These are phyloP conservation scores for Dasyprocta punctata DNA, from an alignment of 2,113 vertebrate species.

Conservation along the genomic window DNA sequence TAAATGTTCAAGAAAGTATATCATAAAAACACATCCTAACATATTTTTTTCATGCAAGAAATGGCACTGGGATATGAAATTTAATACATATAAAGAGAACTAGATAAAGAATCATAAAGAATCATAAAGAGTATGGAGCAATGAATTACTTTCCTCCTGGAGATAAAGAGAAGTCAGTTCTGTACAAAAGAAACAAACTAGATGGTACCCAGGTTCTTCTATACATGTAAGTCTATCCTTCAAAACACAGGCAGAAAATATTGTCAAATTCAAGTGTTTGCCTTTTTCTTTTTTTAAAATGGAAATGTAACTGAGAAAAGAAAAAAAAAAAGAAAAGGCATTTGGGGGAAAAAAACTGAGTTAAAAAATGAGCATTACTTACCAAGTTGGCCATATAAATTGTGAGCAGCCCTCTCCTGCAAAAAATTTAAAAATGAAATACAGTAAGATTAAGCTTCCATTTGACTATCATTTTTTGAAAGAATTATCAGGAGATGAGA, in stretches of 20 bases:
- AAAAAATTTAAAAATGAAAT: constrained; percentile 73
- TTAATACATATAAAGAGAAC: neutral
- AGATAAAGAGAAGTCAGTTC: neutral
- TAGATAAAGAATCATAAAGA: neutral
- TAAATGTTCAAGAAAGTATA: neutral
- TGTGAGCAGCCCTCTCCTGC: constrained; percentile 98
- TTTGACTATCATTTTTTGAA: constrained; percentile 44
- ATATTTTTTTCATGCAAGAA: neutral
- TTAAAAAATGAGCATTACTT: constrained; percentile 84
- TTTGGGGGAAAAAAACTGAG: neutral
- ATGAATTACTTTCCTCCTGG: neutral
- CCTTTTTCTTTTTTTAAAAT: neutral
- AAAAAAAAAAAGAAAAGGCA: neutral
- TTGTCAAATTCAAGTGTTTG: neutral
- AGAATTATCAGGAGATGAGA: neutral
- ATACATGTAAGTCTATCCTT: neutral
- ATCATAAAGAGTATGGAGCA: neutral
- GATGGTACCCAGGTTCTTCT: neutral
- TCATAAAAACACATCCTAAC: constrained; percentile 4
- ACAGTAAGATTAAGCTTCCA: constrained; percentile 56
- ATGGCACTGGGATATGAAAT: constrained; percentile 17
- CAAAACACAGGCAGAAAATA: constrained; percentile 12
- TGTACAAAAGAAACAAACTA: neutral
- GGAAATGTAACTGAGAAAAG: neutral
- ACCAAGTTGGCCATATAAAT: constrained; percentile 99